Evolutionary conservation across 2,888 invertebrate genomes (phyloP).

Genomic region (Agrochola circellaris): DNA sequence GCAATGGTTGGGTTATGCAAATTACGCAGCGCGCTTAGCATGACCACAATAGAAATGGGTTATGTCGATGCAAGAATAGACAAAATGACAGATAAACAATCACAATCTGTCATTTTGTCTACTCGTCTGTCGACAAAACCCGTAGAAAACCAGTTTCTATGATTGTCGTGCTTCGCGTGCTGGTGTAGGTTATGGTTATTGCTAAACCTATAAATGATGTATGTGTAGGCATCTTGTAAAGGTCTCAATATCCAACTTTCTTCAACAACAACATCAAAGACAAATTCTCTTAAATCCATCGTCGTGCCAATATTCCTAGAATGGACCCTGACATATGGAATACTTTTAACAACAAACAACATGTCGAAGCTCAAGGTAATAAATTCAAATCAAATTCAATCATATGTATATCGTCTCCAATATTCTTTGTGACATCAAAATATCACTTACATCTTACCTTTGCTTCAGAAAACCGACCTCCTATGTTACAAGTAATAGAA

Average conservation of each 20-base stretch:
- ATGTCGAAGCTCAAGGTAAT: constrained; percentile 62
- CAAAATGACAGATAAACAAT: too few relatives aligned
- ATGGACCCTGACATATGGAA: constrained; percentile 45
- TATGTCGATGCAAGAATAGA: too few relatives aligned
- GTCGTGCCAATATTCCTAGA: constrained; percentile 14
- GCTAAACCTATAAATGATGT: too few relatives aligned
- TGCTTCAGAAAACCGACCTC: background rate
- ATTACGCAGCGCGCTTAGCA: too few relatives aligned
- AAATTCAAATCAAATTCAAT: constrained; percentile 71
- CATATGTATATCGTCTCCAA: constrained; percentile 60
- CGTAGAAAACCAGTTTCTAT: too few relatives aligned
- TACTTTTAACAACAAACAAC: constrained; percentile 58
- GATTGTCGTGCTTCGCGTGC: too few relatives aligned
- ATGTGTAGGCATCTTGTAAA: too few relatives aligned
- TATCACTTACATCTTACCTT: constrained; percentile 34
- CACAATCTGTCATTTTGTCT: too few relatives aligned
- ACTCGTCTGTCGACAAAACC: too few relatives aligned
- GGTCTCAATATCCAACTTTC: background rate
- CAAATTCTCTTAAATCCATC: constrained; percentile 21
- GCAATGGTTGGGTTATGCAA: too few relatives aligned
- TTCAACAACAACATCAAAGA: constrained; percentile 28
- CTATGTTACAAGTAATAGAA: constrained; percentile 1
- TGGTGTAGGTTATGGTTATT: too few relatives aligned
- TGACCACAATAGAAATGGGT: too few relatives aligned
- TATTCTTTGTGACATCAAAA: constrained; percentile 63